Conservation (phyloP, 2,888 invertebrate species). For the Sympetrum striolatum region DNA sequence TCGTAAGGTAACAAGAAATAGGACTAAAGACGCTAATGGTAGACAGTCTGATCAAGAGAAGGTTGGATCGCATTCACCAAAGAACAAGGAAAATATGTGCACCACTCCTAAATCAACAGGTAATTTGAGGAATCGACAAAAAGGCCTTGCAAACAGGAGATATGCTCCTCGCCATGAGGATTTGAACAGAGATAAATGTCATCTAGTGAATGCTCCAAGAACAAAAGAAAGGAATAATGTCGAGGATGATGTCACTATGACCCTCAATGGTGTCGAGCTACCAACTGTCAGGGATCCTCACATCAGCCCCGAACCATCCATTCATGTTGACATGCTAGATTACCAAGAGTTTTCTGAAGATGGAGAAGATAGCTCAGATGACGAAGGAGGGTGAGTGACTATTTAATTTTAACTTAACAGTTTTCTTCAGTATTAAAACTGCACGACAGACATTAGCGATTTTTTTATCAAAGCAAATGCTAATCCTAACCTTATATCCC, state of each 20-base stretch:
- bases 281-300: slow-evolving; percentile 48
- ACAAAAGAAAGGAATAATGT: background rate
- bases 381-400: background rate
- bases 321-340: slow-evolving; percentile 64
- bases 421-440: too few species aligned
- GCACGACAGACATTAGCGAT: too few species aligned
- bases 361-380: slow-evolving; percentile 53
- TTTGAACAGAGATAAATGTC: background rate
- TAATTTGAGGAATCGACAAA: slow-evolving; percentile 45
- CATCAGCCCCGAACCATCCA: slow-evolving; percentile 59
- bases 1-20: too few species aligned
- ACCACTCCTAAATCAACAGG: slow-evolving; percentile 53
- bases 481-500: too few species aligned
- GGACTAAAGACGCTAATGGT: too few species aligned
- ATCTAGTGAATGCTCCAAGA: background rate
- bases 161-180: too few species aligned
- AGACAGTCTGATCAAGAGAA: background rate
- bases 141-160: background rate
- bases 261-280: slow-evolving; percentile 50
- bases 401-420: too few species aligned
- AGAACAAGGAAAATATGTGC: slow-evolving; percentile 57
- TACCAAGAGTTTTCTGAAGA: slow-evolving; percentile 58
- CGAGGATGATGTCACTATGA: slow-evolving; percentile 49
- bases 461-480: too few species aligned
- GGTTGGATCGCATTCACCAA: too few species aligned